A percentile compares a stretch with the other conserved stretches of the same genome.
Conservation (phyloP, 2,113 vertebrate genomes). For the Progne subis region DNA sequence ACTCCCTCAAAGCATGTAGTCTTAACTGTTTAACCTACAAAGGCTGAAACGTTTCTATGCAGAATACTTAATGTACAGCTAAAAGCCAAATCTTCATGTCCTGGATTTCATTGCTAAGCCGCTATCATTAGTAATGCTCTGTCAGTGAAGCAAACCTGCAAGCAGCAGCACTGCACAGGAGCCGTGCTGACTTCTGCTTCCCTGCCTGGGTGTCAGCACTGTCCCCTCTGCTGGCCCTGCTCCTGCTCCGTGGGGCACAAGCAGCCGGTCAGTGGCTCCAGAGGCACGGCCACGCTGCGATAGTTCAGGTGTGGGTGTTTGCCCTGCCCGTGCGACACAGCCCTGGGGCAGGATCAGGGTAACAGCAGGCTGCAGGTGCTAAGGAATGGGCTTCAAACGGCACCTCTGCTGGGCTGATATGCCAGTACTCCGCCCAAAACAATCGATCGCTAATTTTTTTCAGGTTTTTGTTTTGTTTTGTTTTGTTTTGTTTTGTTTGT, state of each 20-base stretch:
- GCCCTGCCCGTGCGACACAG: fast-evolving
- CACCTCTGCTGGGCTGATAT: neutral
- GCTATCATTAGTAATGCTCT: neutral
- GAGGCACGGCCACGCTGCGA: fast-evolving
- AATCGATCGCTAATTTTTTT: neutral
- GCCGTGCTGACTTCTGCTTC: neutral
- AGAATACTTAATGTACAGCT: neutral
- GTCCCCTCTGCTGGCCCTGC: neutral
- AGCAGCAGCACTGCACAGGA: neutral
- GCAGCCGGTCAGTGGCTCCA: neutral
- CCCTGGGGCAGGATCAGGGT: fast-evolving
- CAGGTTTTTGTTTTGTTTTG: neutral
- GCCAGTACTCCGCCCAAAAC: neutral
- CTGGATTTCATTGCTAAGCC: neutral
- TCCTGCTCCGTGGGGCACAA: neutral
- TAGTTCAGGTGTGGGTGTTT: fast-evolving
- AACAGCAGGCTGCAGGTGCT: neutral
- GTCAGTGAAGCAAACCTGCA: neutral
- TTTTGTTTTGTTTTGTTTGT: neutral
- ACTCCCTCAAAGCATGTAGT: neutral
- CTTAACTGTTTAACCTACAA: neutral
- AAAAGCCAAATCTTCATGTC: neutral
- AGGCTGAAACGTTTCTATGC: neutral
- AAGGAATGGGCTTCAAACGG: neutral
- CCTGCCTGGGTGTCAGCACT: fast-evolving